Base-by-base conservation (phyloP, 1,140 invertebrate genomes). In the Drosophila subobscura region DNA sequence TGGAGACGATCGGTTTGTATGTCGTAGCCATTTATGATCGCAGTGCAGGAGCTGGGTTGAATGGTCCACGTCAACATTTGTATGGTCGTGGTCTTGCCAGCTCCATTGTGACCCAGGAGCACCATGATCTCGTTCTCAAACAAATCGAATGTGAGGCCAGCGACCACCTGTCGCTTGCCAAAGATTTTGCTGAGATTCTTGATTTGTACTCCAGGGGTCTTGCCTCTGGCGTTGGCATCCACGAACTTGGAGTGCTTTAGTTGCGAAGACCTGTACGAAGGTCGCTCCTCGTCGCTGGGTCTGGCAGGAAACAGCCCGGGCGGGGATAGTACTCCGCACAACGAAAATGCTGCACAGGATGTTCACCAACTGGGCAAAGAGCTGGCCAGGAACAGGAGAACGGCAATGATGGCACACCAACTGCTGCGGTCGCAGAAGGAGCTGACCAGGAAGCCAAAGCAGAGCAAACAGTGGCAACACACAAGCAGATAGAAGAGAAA, bases 91-190 rank as follows among this genome's bases (percentile, higher is more conserved):
- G 93, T 94, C 90, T 94, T 94, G 29, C 93, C 94, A 16, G 93
- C 94, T 10, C 67, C 59, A 52, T 71, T 65, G 29, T 47, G 93
- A 83, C 97, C 97, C 14, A 98, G 92, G 40, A 98, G 91, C 23
- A 96, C 93, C 4, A 94, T 95, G 27, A 95, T 94, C 91, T 95
- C 93, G 59, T 93, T 92, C 75, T 94, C 91, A 75, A 93, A 94
- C 85, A 98, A 95, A 67, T 96, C 95, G 53, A 97, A 89, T 73
- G 91, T 94, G 65, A 95, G 89, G 60, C 94, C 93, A 77, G 96
- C 94, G 0, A 98, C 95, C 8, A 96, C 97, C 14, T 90, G 92
- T 10, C 84, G 91, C 7, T 79, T 83, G 12, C 91, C 92, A 63
- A 92, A 94, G 1, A 89, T 74, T 92, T 94, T 94, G 4, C 92